Base-by-base conservation (phyloP, 2,888 invertebrate genomes). In the Philhelius pedissequus region DNA sequence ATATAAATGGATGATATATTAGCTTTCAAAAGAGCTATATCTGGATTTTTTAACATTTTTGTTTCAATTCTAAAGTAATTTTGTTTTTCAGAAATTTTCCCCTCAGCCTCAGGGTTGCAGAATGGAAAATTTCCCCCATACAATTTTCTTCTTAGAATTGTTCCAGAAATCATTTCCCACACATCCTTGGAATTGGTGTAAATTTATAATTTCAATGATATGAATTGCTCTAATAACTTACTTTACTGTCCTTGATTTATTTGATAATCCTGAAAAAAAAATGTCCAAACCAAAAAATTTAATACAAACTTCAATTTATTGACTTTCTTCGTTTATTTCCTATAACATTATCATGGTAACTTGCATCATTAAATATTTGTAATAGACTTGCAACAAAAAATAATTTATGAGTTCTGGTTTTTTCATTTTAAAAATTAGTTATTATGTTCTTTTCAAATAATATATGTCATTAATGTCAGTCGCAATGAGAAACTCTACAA, bases 381-480 rank as follows among this genome's bases (percentile, higher is more conserved):
- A 50, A 60, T 18, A 32, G 18, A 35, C 54, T 70, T n/a, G 22
- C 48, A 64, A 64, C 45, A 48, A 32, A 40, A 48, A 70, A 64
- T 74, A 80, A 75, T 80, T 74, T 74, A 74, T 62, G n/a, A 11
- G 27, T 32, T 56, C 20, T 20, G n/a, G n/a, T 56, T 32, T 15
- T 15, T 62, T 71, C 50, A 69, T 58, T 56, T 18, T 32, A 54
- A 64, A 62, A 68, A 69, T 69, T 69, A 48, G 78, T 70, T 78
- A 35, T 35, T 56, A 50, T 20, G 22, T 56, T 58, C 18, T 40
- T 50, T 40, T 58, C 64, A 32, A n/a, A 45, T 43, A 43, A 30
- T 40, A 50, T 45, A 27, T 68, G 62, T 38, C 77, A 82, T 78
- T 73, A n/a, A 43, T 69, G 78, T 82, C 82, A 82, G 82, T 82